Evolutionary conservation across 1,140 invertebrate genomes (phyloP).

Genomic region (Sarcophaga peregrina): DNA sequence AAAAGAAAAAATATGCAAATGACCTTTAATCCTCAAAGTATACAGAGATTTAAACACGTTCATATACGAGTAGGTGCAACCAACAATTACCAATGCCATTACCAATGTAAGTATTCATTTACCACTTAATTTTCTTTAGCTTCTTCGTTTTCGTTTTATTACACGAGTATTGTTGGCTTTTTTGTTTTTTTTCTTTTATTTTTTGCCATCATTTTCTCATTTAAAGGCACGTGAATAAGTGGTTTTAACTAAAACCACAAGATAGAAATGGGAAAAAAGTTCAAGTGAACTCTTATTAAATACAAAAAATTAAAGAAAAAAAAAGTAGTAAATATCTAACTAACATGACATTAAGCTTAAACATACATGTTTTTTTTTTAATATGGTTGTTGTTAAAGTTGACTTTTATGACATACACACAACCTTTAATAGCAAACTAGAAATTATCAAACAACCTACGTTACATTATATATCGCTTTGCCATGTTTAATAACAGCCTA

Average conservation of each 20-base stretch:
- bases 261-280: background rate
- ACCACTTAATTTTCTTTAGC: conserved; percentile 27
- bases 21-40: conserved; percentile 10
- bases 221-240: conserved; percentile 15
- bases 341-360: conserved; percentile 20
- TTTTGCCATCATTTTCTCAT: background rate
- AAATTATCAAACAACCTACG: background rate
- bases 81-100: conserved; percentile 21
- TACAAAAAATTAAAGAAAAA: background rate
- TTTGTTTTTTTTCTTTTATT: background rate
- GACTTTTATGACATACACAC: background rate
- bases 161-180: background rate
- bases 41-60: conserved; percentile 1
- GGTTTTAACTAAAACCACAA: background rate
- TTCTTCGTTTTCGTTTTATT: background rate
- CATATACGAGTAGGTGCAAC: background rate
- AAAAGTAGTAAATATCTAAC: background rate
- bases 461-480: background rate
- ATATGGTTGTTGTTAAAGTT: background rate
- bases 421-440: background rate
- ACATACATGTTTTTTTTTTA: background rate
- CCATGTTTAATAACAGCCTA: background rate
- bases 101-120: conserved; percentile 19
- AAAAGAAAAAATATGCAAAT: background rate
- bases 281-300: conserved; percentile 6